A percentile compares a stretch with the other conserved stretches of the same genome.
Evolutionary conservation across 2,797 vertebrate genomes (phyloP).

Genomic region (Florisuga fusca): DNA sequence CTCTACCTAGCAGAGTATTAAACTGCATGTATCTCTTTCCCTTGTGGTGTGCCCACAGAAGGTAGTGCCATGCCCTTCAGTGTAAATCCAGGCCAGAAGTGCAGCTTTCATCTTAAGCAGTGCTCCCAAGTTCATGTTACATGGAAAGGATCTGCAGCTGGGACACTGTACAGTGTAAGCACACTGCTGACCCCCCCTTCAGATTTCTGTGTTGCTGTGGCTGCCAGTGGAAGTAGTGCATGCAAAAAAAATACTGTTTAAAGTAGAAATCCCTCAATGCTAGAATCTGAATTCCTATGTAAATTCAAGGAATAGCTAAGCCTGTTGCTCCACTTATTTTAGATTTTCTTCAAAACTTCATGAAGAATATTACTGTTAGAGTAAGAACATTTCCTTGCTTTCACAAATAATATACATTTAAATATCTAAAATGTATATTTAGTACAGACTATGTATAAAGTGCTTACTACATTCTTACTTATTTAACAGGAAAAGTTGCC

Average conservation of each 20-base stretch:
- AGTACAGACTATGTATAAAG: neutral
- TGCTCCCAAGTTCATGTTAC: neutral
- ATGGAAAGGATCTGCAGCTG: neutral
- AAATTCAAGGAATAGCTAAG: neutral
- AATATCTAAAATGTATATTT: neutral
- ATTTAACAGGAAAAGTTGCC: conserved; percentile 77
- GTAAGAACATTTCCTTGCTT: neutral
- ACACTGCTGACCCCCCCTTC: neutral
- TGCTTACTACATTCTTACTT: neutral
- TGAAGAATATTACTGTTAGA: neutral
- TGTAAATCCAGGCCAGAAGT: neutral
- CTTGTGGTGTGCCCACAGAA: neutral
- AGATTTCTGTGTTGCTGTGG: no score
- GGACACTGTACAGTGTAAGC: neutral
- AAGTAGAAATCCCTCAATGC: neutral
- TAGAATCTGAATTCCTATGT: neutral
- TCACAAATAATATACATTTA: neutral
- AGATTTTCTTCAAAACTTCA: neutral
- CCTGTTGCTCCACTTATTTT: neutral
- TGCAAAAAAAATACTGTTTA: neutral
- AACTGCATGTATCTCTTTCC: neutral
- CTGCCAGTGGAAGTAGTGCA: neutral
- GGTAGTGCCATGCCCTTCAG: neutral
- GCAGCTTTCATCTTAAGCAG: neutral
- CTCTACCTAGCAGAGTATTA: neutral